Conservation (phyloP, 2,113 vertebrate genomes). For the Progne subis region DNA sequence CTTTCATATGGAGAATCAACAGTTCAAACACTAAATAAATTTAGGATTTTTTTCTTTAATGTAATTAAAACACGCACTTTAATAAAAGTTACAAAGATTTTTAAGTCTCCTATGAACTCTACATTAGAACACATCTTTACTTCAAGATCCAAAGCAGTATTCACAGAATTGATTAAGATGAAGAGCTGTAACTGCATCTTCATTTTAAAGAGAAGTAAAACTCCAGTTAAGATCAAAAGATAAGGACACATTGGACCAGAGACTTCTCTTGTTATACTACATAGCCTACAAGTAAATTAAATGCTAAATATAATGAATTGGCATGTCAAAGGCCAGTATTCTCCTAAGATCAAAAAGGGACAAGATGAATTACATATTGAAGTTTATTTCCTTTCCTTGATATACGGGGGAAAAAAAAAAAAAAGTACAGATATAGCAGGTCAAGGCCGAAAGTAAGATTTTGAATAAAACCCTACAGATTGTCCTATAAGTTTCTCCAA, state of each 20-base stretch:
- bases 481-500: background rate
- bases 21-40: background rate
- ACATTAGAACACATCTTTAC: slow-evolving; percentile 14
- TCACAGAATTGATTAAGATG: slow-evolving; percentile 20
- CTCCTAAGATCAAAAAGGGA: background rate
- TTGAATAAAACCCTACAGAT: background rate
- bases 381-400: background rate
- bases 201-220: slow-evolving; percentile 9
- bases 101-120: slow-evolving; percentile 5
- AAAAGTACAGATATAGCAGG: background rate
- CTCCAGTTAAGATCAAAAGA: background rate
- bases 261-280: background rate
- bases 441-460: background rate
- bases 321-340: background rate
- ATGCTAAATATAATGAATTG: background rate
- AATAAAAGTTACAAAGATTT: slow-evolving; percentile 36
- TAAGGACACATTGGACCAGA: background rate
- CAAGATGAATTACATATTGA: background rate
- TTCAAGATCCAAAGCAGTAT: slow-evolving; percentile 28
- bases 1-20: background rate
- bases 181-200: background rate
- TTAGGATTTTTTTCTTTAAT: background rate
- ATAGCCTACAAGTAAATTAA: background rate
- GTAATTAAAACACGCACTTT: slow-evolving; percentile 30
- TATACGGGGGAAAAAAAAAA: background rate